A percentile compares a stretch with the other conserved stretches of the same genome.
Conservation (phyloP, 2,888 invertebrate genomes). For the Pollenia amentaria region DNA sequence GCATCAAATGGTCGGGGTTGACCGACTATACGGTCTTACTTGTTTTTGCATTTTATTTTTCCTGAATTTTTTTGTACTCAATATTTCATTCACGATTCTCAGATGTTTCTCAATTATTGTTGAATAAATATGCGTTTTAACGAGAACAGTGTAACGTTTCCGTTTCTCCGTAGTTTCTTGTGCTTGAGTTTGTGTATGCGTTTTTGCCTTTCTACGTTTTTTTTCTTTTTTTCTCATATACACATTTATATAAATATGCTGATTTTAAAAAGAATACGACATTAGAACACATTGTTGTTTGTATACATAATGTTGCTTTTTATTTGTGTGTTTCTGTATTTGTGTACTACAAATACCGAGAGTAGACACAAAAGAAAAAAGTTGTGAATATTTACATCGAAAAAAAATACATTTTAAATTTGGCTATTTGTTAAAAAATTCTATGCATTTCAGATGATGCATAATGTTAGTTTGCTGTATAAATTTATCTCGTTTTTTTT, state of each 20-base stretch:
- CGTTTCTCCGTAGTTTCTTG: neutral
- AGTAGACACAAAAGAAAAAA: conserved; percentile 29
- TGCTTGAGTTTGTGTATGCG: neutral
- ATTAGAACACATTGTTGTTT: neutral
- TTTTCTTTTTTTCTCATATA: conserved; percentile 7
- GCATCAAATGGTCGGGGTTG: neutral
- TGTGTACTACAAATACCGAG: neutral
- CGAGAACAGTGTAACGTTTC: conserved; percentile 24
- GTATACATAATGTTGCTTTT: conserved; percentile 7
- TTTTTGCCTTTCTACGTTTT: conserved; percentile 5
- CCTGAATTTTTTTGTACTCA: neutral
- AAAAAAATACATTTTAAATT: conserved; percentile 52
- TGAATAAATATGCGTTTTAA: conserved; percentile 62
- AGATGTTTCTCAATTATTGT: conserved; percentile 62
- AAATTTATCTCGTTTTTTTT: conserved; percentile 13
- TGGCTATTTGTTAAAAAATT: conserved; percentile 72
- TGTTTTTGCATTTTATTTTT: conserved; percentile 7
- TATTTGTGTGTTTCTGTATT: conserved; percentile 19
- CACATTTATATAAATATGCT: conserved; percentile 58
- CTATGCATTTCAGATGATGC: conserved; percentile 72
- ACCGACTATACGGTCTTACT: neutral
- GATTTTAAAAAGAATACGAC: conserved; percentile 50
- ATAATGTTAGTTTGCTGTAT: conserved; percentile 48
- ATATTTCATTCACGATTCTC: conserved; percentile 60
- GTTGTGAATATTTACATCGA: conserved; percentile 38